Conservation (phyloP, 2,113 vertebrate genomes). For the Lates calcarifer region DNA sequence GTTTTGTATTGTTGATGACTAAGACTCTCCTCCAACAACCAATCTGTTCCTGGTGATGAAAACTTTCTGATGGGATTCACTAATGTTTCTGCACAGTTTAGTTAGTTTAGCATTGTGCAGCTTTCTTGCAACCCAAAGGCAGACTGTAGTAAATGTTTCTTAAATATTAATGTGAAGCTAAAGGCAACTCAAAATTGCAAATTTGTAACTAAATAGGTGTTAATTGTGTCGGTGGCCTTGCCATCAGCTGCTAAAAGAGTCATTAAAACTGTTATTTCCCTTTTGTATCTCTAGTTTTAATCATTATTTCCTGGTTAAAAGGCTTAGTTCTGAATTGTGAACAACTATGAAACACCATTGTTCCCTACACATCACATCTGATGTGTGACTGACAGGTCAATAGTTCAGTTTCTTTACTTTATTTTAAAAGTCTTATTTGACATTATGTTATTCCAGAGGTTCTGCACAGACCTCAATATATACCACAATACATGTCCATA, state of each 20-base stretch:
- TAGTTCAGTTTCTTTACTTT: no score
- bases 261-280: not conserved
- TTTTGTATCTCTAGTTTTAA: not conserved
- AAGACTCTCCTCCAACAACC: not conserved
- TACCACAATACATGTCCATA: no score
- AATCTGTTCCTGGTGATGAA: not conserved
- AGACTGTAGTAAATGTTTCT: conserved; percentile 13
- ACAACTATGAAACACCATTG: not conserved
- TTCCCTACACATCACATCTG: not conserved
- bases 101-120: not conserved
- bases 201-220: conserved; percentile 13
- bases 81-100: not conserved
- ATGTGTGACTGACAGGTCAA: no score
- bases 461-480: no score
- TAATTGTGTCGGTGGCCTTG: conserved; percentile 19
- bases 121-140: not conserved
- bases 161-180: conserved; percentile 13
- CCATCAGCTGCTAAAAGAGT: not conserved
- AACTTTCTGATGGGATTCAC: not conserved
- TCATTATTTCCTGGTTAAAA: not conserved
- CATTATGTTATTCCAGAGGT: no score
- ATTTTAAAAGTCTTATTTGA: no score
- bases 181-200: not conserved
- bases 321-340: not conserved
- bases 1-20: not conserved